phyloP scores from a whole-genome alignment of 2,888 invertebrate species.

The Drosophila testacea region DNA sequence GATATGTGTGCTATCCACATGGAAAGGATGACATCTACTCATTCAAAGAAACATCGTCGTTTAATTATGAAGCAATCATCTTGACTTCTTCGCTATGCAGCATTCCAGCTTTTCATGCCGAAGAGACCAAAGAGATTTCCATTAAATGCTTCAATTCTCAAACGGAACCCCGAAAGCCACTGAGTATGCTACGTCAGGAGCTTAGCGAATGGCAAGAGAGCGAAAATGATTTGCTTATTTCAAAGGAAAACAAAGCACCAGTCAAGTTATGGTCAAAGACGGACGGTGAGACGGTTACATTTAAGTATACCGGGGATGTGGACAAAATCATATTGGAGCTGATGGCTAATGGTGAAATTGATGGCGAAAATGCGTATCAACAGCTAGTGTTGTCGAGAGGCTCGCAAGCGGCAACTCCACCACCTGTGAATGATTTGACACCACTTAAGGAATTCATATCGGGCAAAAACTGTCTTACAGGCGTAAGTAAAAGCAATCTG shows the following conservation, averaged over 20 bases:
- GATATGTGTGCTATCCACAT: slow-evolving; percentile 95
- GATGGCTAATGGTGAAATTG: slow-evolving; percentile 67
- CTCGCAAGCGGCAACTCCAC: slow-evolving; percentile 43
- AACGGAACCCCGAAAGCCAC: slow-evolving; percentile 90
- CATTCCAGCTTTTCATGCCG: slow-evolving; percentile 94
- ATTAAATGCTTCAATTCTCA: slow-evolving; percentile 91
- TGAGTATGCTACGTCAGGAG: slow-evolving; percentile 90
- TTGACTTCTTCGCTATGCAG: slow-evolving; percentile 94
- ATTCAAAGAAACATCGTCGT: slow-evolving; percentile 96
- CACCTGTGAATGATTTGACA: slow-evolving; percentile 86
- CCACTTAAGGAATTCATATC: slow-evolving; percentile 92
- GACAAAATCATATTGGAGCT: slow-evolving; percentile 84
- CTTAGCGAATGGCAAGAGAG: slow-evolving; percentile 89
- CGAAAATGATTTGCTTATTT: slow-evolving; percentile 84
- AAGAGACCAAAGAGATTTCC: slow-evolving; percentile 91
- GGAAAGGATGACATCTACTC: slow-evolving; percentile 97
- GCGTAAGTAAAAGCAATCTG: slow-evolving; percentile 86
- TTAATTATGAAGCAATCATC: slow-evolving; percentile 96
- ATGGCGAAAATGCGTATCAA: slow-evolving; percentile 56
- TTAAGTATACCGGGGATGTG: slow-evolving; percentile 71
- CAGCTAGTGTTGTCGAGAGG: slow-evolving; percentile 36
- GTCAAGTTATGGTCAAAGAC: slow-evolving; percentile 81
- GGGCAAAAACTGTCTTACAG: slow-evolving; percentile 94
- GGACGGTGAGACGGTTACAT: slow-evolving; percentile 66
- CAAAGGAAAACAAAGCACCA: slow-evolving; percentile 68